Conservation (phyloP, 2,113 vertebrate species). For the Nanorana parkeri region DNA sequence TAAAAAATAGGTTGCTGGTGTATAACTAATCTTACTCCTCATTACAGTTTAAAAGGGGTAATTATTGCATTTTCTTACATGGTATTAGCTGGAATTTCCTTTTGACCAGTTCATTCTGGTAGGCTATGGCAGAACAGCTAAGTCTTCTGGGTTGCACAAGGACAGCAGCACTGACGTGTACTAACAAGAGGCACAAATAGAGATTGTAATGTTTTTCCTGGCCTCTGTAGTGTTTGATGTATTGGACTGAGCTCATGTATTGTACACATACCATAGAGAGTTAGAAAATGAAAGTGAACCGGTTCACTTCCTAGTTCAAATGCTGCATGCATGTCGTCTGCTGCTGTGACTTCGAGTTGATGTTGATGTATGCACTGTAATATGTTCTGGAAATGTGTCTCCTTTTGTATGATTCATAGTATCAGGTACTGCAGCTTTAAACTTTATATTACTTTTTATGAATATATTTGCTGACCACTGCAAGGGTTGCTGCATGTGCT, state of each 20-base stretch:
- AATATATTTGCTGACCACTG: not conserved
- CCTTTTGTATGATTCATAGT: slow-evolving; percentile 5
- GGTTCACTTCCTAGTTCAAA: not conserved
- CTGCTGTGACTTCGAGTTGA: not conserved
- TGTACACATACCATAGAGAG: not conserved
- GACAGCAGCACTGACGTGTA: too few relatives aligned
- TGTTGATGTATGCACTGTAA: not conserved
- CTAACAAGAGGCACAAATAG: not conserved
- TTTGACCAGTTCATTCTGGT: too few relatives aligned
- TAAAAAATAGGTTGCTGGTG: too few relatives aligned
- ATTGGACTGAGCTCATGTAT: not conserved
- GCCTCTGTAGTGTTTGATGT: not conserved
- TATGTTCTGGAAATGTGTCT: slow-evolving; percentile 14
- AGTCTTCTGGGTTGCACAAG: too few relatives aligned
- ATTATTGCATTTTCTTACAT: too few relatives aligned
- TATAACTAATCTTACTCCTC: too few relatives aligned
- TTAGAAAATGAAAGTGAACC: slow-evolving; percentile 12
- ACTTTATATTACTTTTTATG: not conserved
- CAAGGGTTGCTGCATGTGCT: too few relatives aligned
- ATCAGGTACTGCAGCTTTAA: slow-evolving; percentile 13
- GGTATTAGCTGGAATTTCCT: too few relatives aligned
- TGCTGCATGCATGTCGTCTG: not conserved
- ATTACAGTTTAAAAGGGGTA: too few relatives aligned
- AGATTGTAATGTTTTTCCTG: not conserved
- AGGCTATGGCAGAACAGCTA: too few relatives aligned